A percentile compares a stretch with the other conserved stretches of the same genome.
Evolutionary conservation across 2,888 invertebrate genomes (phyloP).

Genomic region (Rhingia campestris): DNA sequence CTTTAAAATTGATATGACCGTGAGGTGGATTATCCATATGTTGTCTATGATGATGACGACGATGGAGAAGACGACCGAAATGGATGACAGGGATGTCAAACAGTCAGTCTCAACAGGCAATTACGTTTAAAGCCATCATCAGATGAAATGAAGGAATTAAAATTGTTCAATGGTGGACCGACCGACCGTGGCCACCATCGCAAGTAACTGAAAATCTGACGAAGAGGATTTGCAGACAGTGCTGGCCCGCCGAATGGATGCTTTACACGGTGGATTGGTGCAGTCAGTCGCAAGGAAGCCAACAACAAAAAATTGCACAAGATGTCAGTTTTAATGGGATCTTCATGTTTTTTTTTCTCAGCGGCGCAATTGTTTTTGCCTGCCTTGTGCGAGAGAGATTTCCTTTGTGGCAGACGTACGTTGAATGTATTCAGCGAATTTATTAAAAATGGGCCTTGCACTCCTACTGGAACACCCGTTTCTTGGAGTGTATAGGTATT

Average conservation of each 20-base stretch:
- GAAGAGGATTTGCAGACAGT: constrained; percentile 37
- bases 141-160: constrained; percentile 56
- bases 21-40: constrained; percentile 52
- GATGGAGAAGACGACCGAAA: constrained; percentile 51
- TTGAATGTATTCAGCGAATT: neutral
- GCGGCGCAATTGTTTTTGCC: constrained; percentile 55
- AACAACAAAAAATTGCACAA: constrained; percentile 51
- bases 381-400: constrained; percentile 24
- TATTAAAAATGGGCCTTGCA: constrained; percentile 48
- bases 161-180: constrained; percentile 23
- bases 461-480: constrained; percentile 36
- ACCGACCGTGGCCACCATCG: constrained; percentile 30
- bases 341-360: constrained; percentile 58
- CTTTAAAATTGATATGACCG: constrained; percentile 42
- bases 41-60: constrained; percentile 18
- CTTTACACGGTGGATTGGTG: constrained; percentile 11
- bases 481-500: constrained; percentile 1
- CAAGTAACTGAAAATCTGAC: constrained; percentile 48
- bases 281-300: neutral
- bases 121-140: constrained; percentile 69
- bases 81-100: constrained; percentile 71
- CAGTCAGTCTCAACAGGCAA: constrained; percentile 71
- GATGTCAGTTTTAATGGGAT: constrained; percentile 73
- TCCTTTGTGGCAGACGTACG: constrained; percentile 27
- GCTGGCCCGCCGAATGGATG: constrained; percentile 34